Base-by-base conservation (phyloP, 1,140 invertebrate genomes). In the Nasonia longicornis region DNA sequence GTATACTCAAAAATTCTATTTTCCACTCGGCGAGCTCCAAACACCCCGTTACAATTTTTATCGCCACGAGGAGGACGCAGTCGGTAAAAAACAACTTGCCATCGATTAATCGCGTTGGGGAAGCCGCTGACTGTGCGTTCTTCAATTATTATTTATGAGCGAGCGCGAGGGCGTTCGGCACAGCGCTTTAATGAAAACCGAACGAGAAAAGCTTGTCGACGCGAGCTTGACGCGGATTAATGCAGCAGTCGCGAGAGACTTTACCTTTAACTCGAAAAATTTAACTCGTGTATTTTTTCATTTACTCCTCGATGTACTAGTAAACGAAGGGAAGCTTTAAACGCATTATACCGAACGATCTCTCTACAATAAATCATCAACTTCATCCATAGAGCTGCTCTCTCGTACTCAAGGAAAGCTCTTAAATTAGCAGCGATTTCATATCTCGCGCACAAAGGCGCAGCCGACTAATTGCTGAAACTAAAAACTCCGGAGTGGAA, bases 81-180 rank as follows among this genome's bases (percentile, higher is more conserved):
- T 35, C 22, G n/a, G 2, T 72, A 45, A 45, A 31, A 26, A 31
- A 75, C 64, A 35, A 45, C 31, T 48, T 58, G 52, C 48, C 76
- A 71, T 81, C 83, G 76, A 78, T 84, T 84, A 80, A 78, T 82
- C 74, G 80, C 66, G 64, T 77, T 64, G 16, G 0, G 29, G 26
- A 31, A 42, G 69, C 52, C 12, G 69, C 69, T 8, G 69, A 38
- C 26, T 20, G 8, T 52, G 63, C 64, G 31, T 66, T 78, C 26
- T 52, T 82, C 78, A 80, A 84, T 83, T 81, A 81, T 69, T 82
- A 85, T 84, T 85, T 85, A 77, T 1, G 42, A n/a, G 67, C 70
- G 38, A 52, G 7, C 14, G 35, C 10, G 26, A 26, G 26, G 26
- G 6, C 52, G 20, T n/a, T 26, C 26, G 20, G 45, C 3, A 58